These are phyloP conservation scores for Peromyscus leucopus DNA, from an alignment of 2,113 vertebrate genomes.

Conservation along the genomic window DNA sequence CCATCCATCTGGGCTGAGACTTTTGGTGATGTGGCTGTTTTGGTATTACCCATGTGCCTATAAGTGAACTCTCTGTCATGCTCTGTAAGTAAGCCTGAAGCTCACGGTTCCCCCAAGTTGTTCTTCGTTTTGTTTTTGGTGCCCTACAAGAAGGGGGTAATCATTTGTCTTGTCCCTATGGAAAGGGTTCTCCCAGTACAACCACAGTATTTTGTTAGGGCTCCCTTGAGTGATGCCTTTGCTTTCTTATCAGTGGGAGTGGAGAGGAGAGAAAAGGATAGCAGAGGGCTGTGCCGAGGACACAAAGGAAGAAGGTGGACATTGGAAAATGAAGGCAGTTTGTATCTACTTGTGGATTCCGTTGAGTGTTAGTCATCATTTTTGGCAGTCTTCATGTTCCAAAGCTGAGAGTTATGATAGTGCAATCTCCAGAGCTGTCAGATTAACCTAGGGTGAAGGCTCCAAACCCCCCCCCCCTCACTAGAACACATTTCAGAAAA, in stretches of 20 bases:
- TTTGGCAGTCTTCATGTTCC: conserved; percentile 32
- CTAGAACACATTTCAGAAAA: conserved; percentile 56
- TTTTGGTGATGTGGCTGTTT: background rate
- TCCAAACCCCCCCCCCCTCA: background rate
- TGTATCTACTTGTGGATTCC: background rate
- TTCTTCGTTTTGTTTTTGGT: background rate
- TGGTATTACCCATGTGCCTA: background rate
- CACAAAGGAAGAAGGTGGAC: background rate
- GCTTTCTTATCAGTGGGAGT: background rate
- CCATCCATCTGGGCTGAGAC: background rate
- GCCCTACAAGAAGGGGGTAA: background rate
- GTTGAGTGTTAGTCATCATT: background rate
- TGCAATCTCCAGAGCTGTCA: conserved; percentile 16
- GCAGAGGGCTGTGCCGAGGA: background rate
- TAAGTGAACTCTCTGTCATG: background rate
- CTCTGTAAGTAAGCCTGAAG: background rate
- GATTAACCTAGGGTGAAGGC: conserved; percentile 43
- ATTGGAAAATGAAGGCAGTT: background rate
- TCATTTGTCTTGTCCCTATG: background rate
- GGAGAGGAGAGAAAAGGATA: background rate
- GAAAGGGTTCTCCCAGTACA: background rate
- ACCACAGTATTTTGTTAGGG: background rate
- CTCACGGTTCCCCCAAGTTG: background rate
- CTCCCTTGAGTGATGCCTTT: background rate
- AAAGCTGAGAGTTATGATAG: background rate